Base-by-base conservation (phyloP, 2,113 vertebrate genomes). In the Myotis lucifugus region DNA sequence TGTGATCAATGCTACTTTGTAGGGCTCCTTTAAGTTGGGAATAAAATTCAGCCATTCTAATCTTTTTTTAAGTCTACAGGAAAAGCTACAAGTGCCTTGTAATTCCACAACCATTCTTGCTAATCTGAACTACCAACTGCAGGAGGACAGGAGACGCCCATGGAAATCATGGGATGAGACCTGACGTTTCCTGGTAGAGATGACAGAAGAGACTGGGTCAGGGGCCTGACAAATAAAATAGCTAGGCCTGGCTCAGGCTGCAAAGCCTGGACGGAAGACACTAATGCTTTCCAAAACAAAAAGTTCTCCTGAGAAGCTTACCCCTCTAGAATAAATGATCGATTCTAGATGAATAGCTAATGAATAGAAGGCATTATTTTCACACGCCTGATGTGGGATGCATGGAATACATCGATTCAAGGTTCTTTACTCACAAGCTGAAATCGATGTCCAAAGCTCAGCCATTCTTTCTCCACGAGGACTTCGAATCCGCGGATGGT, bases 391-490 rank as follows among this genome's bases (percentile, higher is more conserved):
- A 11, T 11, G 27, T 18, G 34, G 69, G 6, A 29, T 19, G 19
- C 66, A 46, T 6, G 19, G 34, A 25, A 50, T 6, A 48, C 10
- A 86, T 14, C 1, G 5, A 52, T 54, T 78, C 29, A 0, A 69
- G n/a, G 69, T 10, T 37, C 66, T 56, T 66, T 66, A 98, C 98
- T 98, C 98, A 99, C 99, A 98, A 99, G 98, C 96, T 99, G 99
- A 97, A 99, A 99, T 77, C 99, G 98, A 96, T 99, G 99, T 59
- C 99, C 99, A 0, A 99, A 99, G 97, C 99, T 99, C 48, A 99
- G 98, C 99, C 99, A 99, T 96, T 99, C 99, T 92, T 99, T 99
- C 98, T 99, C 99, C 70, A 99, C 98, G 2, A 99, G 98, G 69
- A 99, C 99, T 95, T 99, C 98, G 56, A 99, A 99, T 27, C 99